phyloP scores from a whole-genome alignment of 2,113 vertebrate genomes.

The Urocynchramus pylzowi region DNA sequence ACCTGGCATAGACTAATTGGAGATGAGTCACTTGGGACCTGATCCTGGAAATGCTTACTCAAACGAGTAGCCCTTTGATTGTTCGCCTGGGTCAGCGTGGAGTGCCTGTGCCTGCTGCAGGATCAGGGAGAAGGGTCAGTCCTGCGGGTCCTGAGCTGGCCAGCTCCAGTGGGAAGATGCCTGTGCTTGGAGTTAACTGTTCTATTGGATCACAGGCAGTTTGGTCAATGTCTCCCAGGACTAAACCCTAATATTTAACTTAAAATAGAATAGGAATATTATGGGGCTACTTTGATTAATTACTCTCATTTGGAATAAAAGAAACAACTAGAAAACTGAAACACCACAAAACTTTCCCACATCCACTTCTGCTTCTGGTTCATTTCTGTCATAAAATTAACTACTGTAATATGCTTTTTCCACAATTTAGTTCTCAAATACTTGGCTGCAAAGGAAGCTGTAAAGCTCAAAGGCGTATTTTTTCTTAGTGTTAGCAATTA shows the following conservation, averaged over 20 bases:
- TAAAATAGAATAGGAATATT: not conserved
- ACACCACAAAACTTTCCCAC: conserved; percentile 11
- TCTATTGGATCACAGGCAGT: not conserved
- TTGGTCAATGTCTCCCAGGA: not conserved
- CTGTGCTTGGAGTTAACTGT: not conserved
- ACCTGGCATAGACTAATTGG: conserved; percentile 41
- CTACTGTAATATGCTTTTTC: conserved; percentile 20
- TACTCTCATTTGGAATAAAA: not conserved
- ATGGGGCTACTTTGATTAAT: not conserved
- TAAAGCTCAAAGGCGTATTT: conserved; percentile 53
- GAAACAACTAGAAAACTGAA: not conserved
- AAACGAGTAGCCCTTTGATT: conserved; percentile 25
- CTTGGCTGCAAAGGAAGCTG: conserved; percentile 28
- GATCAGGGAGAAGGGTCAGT: not conserved
- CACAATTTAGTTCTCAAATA: conserved; percentile 13
- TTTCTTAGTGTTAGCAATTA: conserved; percentile 64
- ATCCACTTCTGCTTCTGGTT: conserved; percentile 5
- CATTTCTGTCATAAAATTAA: conserved; percentile 47
- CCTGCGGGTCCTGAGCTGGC: not conserved
- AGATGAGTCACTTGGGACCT: conserved; percentile 51
- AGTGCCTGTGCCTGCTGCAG: not conserved
- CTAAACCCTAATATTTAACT: not conserved
- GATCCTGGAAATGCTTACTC: conserved; percentile 43
- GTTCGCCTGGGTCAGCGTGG: not conserved
- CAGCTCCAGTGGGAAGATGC: not conserved